Percentiles rank a stretch among this genome's conserved stretches.
These are phyloP conservation scores for Petrolisthes cinctipes DNA, from an alignment of 2,888 invertebrate genomes.

Conservation along the genomic window DNA sequence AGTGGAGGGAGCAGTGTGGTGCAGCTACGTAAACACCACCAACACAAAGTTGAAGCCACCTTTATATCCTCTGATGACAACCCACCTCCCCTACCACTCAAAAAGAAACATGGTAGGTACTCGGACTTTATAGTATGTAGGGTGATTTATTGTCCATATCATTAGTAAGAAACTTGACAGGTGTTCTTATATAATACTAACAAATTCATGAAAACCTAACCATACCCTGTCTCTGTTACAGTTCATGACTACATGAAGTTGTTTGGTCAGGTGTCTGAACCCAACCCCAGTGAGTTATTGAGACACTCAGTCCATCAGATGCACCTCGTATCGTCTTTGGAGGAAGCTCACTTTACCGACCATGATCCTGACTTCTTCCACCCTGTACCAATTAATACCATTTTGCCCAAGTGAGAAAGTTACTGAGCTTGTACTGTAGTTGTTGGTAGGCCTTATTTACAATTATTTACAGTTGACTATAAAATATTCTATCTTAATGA, in stretches of 20 bases:
- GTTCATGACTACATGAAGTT: constrained; percentile 50
- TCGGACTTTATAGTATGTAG: not conserved
- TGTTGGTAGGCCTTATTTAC: not conserved
- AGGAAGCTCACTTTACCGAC: constrained; percentile 24
- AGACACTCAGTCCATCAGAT: constrained; percentile 84
- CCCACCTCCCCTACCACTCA: constrained; percentile 91
- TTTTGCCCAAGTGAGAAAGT: constrained; percentile 28
- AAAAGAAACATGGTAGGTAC: constrained; percentile 81
- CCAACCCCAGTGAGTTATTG: constrained; percentile 80
- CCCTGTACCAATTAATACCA: not conserved
- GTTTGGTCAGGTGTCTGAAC: constrained; percentile 69
- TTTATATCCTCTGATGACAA: constrained; percentile 28
- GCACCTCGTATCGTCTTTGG: constrained; percentile 21
- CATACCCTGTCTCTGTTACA: not conserved
- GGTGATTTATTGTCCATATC: not conserved
- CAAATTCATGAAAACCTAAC: too few relatives aligned
- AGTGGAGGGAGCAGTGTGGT: constrained; percentile 38
- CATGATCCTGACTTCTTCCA: constrained; percentile 35
- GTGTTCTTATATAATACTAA: too few relatives aligned
- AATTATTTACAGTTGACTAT: not conserved
- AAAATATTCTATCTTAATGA: not conserved
- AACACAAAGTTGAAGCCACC: constrained; percentile 14
- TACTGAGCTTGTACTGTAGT: not conserved
- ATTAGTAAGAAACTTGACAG: not conserved
- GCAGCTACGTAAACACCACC: constrained; percentile 26